These are phyloP conservation scores for Chaetodon trifascialis DNA, from an alignment of 2,113 vertebrate species.

Conservation along the genomic window DNA sequence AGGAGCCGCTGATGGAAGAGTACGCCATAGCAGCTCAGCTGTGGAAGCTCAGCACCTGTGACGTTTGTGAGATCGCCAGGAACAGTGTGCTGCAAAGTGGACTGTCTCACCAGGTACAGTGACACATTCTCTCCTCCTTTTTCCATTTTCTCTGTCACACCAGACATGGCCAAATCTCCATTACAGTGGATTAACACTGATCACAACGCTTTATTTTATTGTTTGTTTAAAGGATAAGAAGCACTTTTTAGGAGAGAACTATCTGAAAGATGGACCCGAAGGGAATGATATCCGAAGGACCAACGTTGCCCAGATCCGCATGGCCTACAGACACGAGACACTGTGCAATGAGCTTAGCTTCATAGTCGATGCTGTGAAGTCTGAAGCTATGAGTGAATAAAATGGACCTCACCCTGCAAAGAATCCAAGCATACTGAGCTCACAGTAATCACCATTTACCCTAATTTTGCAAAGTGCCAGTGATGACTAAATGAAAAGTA, in stretches of 20 bases:
- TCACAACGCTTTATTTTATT: neutral
- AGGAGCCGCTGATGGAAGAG: conserved; percentile 97
- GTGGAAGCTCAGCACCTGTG: conserved; percentile 96
- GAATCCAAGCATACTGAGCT: conserved; percentile 39
- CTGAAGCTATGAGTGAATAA: conserved; percentile 80
- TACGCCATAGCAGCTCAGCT: conserved; percentile 97
- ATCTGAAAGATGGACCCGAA: conserved; percentile 92
- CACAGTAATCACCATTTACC: conserved; percentile 11
- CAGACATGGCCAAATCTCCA: neutral
- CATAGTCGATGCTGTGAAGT: conserved; percentile 91
- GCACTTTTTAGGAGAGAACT: conserved; percentile 90
- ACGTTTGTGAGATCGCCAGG: conserved; percentile 94
- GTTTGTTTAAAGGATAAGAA: conserved; percentile 88
- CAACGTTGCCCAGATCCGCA: conserved; percentile 95
- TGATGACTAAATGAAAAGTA: conserved; percentile 8
- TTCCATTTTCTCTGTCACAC: too few species aligned
- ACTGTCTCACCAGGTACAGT: conserved; percentile 88
- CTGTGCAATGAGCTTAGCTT: conserved; percentile 95
- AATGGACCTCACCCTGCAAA: neutral
- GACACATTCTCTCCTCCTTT: neutral
- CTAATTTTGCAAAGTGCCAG: conserved; percentile 17
- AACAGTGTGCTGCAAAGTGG: conserved; percentile 95
- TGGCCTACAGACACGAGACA: conserved; percentile 94
- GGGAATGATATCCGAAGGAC: conserved; percentile 94
- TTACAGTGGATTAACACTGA: neutral